These are phyloP conservation scores for Ophion costatus DNA, from an alignment of 2,888 invertebrate genomes.

Conservation along the genomic window DNA sequence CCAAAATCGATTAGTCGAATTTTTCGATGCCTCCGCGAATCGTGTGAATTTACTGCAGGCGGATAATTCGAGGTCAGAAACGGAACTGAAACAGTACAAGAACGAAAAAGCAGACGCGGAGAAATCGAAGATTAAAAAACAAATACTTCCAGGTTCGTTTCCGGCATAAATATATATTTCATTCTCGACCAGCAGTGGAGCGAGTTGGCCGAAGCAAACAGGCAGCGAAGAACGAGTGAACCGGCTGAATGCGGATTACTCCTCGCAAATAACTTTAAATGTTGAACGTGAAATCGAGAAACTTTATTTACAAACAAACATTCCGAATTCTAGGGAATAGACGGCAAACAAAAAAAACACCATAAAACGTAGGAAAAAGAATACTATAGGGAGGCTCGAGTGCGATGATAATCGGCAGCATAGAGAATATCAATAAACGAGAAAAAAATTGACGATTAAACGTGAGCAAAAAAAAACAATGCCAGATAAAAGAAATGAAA, in stretches of 20 bases:
- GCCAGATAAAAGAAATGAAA: conserved; percentile 42
- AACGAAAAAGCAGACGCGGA: conserved; percentile 3
- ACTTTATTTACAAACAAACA: neutral
- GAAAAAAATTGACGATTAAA: conserved; percentile 12
- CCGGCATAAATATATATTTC: neutral
- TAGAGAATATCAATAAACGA: conserved; percentile 38
- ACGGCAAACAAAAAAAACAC: conserved; percentile 3
- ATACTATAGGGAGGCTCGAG: conserved; percentile 24
- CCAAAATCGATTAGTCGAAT: neutral
- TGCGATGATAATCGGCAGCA: conserved; percentile 62
- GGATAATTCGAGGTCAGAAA: conserved; percentile 22
- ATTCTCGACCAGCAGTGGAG: neutral
- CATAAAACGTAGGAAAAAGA: conserved; percentile 9
- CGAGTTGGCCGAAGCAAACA: neutral
- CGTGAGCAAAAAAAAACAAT: conserved; percentile 9
- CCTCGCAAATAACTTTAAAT: neutral
- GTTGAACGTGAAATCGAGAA: neutral
- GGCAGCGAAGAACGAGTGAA: neutral
- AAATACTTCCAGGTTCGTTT: neutral
- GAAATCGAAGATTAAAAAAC: neutral
- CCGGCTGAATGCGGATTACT: neutral
- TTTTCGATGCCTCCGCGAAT: neutral
- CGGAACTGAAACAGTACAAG: conserved; percentile 47
- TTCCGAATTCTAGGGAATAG: conserved; percentile 9
- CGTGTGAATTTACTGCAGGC: neutral